These are phyloP conservation scores for Phaonia tiefii DNA, from an alignment of 2,888 invertebrate species.

Conservation along the genomic window DNA sequence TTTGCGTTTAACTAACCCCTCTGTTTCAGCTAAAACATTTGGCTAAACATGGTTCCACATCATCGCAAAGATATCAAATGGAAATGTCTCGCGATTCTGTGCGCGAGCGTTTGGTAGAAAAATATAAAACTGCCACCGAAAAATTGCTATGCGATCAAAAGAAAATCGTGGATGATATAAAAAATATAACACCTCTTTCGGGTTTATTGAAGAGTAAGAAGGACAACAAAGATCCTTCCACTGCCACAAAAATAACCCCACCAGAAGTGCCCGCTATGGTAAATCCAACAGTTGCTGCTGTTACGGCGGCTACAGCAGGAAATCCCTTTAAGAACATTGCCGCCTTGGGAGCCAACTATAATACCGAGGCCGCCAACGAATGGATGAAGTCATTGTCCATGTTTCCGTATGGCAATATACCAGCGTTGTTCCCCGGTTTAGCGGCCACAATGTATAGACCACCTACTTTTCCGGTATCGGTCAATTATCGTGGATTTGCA, in stretches of 20 bases:
- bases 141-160: slow-evolving; percentile 77
- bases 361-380: slow-evolving; percentile 77
- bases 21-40: slow-evolving; percentile 72
- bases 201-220: slow-evolving; percentile 74
- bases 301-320: slow-evolving; percentile 57
- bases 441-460: slow-evolving; percentile 72
- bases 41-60: slow-evolving; percentile 59
- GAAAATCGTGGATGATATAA: slow-evolving; percentile 77
- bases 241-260: slow-evolving; percentile 71
- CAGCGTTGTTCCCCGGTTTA: slow-evolving; percentile 77
- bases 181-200: slow-evolving; percentile 75
- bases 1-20: neutral
- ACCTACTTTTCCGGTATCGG: slow-evolving; percentile 73
- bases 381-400: slow-evolving; percentile 79
- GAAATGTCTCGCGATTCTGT: slow-evolving; percentile 57
- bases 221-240: slow-evolving; percentile 69
- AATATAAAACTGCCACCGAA: slow-evolving; percentile 80
- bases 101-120: slow-evolving; percentile 78
- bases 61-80: slow-evolving; percentile 59
- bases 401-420: slow-evolving; percentile 74
- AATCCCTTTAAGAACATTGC: slow-evolving; percentile 78
- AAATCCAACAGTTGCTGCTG: slow-evolving; percentile 69
- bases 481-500: slow-evolving; percentile 77
- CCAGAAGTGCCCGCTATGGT: slow-evolving; percentile 19
- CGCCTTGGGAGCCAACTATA: slow-evolving; percentile 73